Conservation (phyloP, 1,140 invertebrate species). For the Papilio polyxenes region DNA sequence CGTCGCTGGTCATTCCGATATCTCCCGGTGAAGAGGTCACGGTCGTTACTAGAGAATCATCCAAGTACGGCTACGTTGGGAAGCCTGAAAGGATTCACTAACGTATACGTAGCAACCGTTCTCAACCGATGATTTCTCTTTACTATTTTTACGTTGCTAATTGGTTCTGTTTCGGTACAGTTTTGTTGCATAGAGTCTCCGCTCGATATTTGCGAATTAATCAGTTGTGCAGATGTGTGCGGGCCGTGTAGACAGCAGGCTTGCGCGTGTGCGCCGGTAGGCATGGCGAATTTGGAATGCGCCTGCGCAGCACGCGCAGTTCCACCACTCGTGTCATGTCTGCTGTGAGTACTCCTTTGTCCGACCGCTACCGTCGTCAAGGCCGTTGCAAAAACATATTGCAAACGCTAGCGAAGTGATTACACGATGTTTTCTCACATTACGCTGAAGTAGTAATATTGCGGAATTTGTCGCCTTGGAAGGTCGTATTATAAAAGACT, state of each 20-base stretch:
- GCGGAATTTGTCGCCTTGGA: conserved; percentile 5
- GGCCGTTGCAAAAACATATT: conserved; percentile 48
- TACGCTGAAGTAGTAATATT: conserved; percentile 12
- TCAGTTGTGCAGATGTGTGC: conserved; percentile 35
- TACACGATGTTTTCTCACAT: background rate
- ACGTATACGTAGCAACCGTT: conserved; percentile 55
- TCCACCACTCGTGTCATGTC: conserved; percentile 51
- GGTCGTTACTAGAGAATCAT: conserved; percentile 63
- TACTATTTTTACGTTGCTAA: conserved; percentile 53
- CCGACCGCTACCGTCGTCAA: conserved; percentile 57
- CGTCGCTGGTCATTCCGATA: conserved; percentile 65
- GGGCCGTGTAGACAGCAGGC: conserved; percentile 42
- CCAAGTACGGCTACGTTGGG: conserved; percentile 46
- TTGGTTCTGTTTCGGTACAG: conserved; percentile 40
- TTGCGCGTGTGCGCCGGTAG: conserved; percentile 41
- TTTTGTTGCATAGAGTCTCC: conserved; percentile 37
- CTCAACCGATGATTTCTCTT: conserved; percentile 58
- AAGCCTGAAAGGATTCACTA: conserved; percentile 51
- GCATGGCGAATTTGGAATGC: conserved; percentile 70
- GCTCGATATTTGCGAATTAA: conserved; percentile 34
- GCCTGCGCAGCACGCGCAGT: conserved; percentile 63
- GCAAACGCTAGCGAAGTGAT: background rate
- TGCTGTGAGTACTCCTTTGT: conserved; percentile 57
- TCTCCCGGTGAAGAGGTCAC: conserved; percentile 74
- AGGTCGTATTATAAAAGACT: background rate